Base-by-base conservation (phyloP, 2,797 vertebrate genomes). In the Acipenser ruthenus region DNA sequence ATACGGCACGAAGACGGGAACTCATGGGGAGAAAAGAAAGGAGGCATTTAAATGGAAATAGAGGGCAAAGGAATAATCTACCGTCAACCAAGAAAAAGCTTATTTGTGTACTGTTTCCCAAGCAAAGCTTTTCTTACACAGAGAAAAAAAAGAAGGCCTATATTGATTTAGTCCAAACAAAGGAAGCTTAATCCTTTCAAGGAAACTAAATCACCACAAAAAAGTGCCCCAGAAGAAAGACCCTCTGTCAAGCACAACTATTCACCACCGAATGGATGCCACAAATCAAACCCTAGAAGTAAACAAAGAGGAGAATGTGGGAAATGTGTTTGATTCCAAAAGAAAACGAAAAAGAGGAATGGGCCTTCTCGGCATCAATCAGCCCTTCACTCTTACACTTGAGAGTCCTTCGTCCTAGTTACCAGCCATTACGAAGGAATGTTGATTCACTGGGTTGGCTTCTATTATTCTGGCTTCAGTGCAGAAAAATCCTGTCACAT, bases 101-200 rank as follows among this genome's bases (percentile, higher is more conserved):
- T 91, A 94, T 93, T 93, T 95, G 92, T 93, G 89, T 92, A 92
- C 73, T 84, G 91, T 93, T 94, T 94, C 91, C 91, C 88, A 88
- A 92, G 92, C 88, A 87, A 91, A 85, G 82, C 90, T 84, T 84
- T 88, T 88, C 83, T 82, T 65, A 75, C 71, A 69, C 72, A 80
- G 79, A 2, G 23, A 37, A 37, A 37, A 87, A 88, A 88, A 88
- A 18, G 89, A 87, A 88, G 90, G 83, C 86, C 87, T 81, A 78
- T 97, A 95, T 98, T 98, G 94, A 93, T 97, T 97, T 95, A 93
- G 86, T 84, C 79, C 68, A 78, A 87, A 96, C 94, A 97, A 96
- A 95, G 86, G 91, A 88, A 84, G 80, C 86, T 84, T 95, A 94
- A 95, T 95, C 94, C 91, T 94, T 95, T 95, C 91, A 94, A 91